Evolutionary conservation across 2,888 invertebrate species (phyloP).

Genomic region (Drosophila acutilabella): DNA sequence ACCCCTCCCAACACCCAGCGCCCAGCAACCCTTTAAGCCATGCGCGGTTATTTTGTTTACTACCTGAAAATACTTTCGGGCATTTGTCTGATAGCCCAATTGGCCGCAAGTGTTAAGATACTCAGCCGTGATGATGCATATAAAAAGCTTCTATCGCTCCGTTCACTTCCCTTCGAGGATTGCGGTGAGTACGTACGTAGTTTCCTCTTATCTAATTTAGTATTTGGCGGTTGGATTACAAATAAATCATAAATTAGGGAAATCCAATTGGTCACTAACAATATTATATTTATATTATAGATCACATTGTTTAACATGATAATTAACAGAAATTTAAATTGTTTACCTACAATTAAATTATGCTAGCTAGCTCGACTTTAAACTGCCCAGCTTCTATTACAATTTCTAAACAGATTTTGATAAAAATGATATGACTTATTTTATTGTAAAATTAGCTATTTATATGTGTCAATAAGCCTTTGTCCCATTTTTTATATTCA

Average conservation of each 20-base stretch:
- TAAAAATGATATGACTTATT: too few species aligned
- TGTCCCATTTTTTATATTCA: too few species aligned
- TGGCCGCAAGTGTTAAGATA: slow-evolving; percentile 24
- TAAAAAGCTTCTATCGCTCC: slow-evolving; percentile 48
- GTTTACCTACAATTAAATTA: too few species aligned
- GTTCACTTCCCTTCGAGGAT: slow-evolving; percentile 78
- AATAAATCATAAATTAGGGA: slow-evolving; percentile 2
- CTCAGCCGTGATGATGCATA: slow-evolving; percentile 42
- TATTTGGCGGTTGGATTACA: not conserved
- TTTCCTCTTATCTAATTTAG: slow-evolving; percentile 8
- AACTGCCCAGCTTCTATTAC: too few species aligned
- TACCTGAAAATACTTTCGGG: slow-evolving; percentile 67
- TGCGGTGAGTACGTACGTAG: slow-evolving; percentile 71
- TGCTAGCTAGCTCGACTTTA: too few species aligned
- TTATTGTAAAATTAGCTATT: too few species aligned
- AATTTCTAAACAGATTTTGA: too few species aligned
- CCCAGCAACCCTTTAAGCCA: slow-evolving; percentile 52
- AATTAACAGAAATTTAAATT: too few species aligned
- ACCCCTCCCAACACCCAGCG: slow-evolving; percentile 5
- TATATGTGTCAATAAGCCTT: too few species aligned
- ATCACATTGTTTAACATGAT: not conserved
- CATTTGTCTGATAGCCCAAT: slow-evolving; percentile 39
- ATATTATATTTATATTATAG: not conserved
- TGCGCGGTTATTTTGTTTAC: slow-evolving; percentile 61
- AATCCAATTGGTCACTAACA: not conserved